These are phyloP conservation scores for Genyomyrus donnyi DNA, from an alignment of 2,113 vertebrate species.

Conservation along the genomic window DNA sequence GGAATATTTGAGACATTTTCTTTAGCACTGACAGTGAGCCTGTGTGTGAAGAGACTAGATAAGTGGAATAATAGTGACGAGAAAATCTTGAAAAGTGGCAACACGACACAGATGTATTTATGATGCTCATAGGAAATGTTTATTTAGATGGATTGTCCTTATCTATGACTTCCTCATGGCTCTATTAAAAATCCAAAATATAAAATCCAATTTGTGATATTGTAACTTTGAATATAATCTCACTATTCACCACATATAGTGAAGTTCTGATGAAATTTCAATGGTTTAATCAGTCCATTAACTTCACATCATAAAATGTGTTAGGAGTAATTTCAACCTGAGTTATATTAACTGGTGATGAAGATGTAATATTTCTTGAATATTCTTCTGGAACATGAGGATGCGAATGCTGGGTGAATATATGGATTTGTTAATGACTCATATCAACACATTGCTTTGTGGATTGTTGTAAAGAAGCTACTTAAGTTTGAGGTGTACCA, in stretches of 20 bases:
- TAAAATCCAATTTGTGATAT: conserved; percentile 10
- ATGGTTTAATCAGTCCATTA: conserved; percentile 22
- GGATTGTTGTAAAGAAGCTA: background rate
- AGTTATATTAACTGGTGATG: conserved; percentile 9
- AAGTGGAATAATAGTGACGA: background rate
- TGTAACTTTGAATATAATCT: conserved; percentile 8
- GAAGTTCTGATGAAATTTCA: conserved; percentile 17
- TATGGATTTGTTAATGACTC: conserved; percentile 6
- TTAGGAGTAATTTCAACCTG: conserved; percentile 12
- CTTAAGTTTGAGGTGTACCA: background rate
- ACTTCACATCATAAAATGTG: background rate
- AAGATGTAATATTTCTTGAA: background rate
- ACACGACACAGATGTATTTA: background rate
- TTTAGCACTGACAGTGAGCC: background rate
- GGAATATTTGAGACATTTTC: background rate
- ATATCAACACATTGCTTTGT: conserved; percentile 1
- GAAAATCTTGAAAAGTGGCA: background rate
- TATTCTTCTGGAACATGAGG: background rate
- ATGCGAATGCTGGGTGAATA: conserved; percentile 7
- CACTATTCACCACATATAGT: conserved; percentile 8
- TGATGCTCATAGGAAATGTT: background rate
- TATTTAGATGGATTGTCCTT: background rate
- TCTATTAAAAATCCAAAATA: background rate
- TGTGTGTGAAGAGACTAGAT: background rate
- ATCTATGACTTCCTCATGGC: background rate